Percentiles rank a stretch among this genome's conserved stretches.
phyloP scores from a whole-genome alignment of 2,113 vertebrate genomes.

The Beaufortia kweichowensis region DNA sequence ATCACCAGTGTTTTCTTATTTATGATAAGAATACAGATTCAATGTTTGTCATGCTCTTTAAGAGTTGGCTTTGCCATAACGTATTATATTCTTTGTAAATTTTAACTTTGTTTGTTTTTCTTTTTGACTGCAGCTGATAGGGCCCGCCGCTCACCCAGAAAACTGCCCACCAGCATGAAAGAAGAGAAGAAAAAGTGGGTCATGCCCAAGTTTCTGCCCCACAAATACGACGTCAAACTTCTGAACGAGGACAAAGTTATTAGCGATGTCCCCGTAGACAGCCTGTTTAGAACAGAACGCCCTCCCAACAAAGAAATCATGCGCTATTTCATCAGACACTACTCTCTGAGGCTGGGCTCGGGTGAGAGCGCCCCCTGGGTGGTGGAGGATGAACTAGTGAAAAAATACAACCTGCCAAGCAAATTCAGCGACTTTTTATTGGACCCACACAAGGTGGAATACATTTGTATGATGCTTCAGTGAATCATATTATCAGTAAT shows the following conservation, averaged over 20 bases:
- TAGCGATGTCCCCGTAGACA: constrained; percentile 89
- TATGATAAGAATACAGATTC: too few relatives aligned
- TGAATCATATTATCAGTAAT: too few relatives aligned
- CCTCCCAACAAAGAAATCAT: constrained; percentile 98
- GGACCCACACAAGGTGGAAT: constrained; percentile 90
- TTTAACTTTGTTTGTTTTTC: not conserved
- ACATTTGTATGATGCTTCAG: not conserved
- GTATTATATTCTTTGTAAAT: not conserved
- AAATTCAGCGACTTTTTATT: constrained; percentile 97
- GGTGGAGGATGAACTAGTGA: constrained; percentile 92
- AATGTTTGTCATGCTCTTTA: too few relatives aligned
- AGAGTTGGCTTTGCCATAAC: not conserved
- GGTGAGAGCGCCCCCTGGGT: constrained; percentile 96
- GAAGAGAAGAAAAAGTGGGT: constrained; percentile 95
- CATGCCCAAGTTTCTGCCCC: constrained; percentile 95
- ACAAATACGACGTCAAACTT: constrained; percentile 94
- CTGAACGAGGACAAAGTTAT: constrained; percentile 96
- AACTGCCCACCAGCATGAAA: constrained; percentile 88
- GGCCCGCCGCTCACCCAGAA: constrained; percentile 92
- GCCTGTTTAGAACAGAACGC: constrained; percentile 88
- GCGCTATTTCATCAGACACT: constrained; percentile 95
- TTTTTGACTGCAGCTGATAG: constrained; percentile 79
- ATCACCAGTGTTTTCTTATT: too few relatives aligned
- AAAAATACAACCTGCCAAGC: constrained; percentile 92
- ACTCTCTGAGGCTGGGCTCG: constrained; percentile 84